These are phyloP conservation scores for Saccopteryx leptura DNA, from an alignment of 2,113 vertebrate genomes.

Conservation along the genomic window DNA sequence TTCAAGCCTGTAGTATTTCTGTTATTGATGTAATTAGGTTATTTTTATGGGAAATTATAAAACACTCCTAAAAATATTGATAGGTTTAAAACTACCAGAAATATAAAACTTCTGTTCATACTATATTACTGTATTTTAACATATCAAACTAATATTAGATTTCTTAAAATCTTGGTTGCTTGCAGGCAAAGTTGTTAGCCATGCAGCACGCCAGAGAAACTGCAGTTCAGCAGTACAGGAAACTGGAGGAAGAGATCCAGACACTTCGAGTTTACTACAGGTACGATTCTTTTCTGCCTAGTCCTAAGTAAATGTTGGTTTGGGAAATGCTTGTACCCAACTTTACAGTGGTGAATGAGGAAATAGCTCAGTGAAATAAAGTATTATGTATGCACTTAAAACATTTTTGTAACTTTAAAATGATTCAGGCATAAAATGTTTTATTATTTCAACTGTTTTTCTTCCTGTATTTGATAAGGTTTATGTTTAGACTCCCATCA, in stretches of 20 bases:
- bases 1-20: slow-evolving; percentile 46
- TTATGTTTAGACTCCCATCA: slow-evolving; percentile 7
- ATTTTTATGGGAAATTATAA: slow-evolving; percentile 60
- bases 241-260: slow-evolving; percentile 91
- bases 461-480: not conserved
- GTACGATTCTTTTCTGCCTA: slow-evolving; percentile 86
- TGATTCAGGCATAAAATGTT: not conserved
- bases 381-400: not conserved
- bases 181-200: slow-evolving; percentile 88
- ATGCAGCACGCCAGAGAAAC: slow-evolving; percentile 90
- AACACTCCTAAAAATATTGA: slow-evolving; percentile 5
- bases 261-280: slow-evolving; percentile 90
- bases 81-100: slow-evolving; percentile 34
- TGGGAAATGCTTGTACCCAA: slow-evolving; percentile 72
- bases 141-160: slow-evolving; percentile 37
- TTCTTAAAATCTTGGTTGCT: slow-evolving; percentile 71
- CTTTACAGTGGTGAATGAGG: slow-evolving; percentile 72
- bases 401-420: slow-evolving; percentile 55
- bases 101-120: slow-evolving; percentile 28
- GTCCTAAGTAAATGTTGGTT: slow-evolving; percentile 67
- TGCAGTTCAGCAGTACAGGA: slow-evolving; percentile 88
- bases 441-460: slow-evolving; percentile 8
- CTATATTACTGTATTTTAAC: slow-evolving; percentile 26
- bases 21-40: not conserved
- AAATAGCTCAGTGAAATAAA: slow-evolving; percentile 70